Conservation (phyloP, 2,113 vertebrate genomes). For the Caranx melampygus region DNA sequence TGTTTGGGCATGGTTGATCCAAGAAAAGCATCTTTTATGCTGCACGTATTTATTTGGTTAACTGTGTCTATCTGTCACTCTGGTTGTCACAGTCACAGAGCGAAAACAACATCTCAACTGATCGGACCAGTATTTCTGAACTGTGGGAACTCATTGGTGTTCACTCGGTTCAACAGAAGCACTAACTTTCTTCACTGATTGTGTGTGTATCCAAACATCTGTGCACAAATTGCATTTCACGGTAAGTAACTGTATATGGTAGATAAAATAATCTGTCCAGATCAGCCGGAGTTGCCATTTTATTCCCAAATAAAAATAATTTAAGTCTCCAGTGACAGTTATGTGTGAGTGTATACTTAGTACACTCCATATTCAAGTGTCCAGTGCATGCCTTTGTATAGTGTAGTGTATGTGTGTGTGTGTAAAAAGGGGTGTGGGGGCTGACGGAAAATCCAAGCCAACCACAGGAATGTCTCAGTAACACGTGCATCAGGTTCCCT, state of each 20-base stretch:
- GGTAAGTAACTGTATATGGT: background rate
- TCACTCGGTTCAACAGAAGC: background rate
- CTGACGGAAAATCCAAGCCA: slow-evolving; percentile 65
- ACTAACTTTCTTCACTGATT: background rate
- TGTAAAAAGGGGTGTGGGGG: slow-evolving; percentile 62
- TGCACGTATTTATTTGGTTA: background rate
- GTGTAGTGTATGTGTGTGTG: slow-evolving; percentile 42
- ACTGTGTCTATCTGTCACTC: background rate
- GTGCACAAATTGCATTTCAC: background rate
- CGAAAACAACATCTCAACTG: slow-evolving; percentile 6
- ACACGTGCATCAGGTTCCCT: slow-evolving; percentile 66
- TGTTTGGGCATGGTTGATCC: slow-evolving; percentile 32
- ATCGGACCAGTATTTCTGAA: slow-evolving; percentile 12
- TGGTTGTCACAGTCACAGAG: slow-evolving; percentile 2
- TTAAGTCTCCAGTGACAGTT: background rate
- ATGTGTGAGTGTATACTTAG: background rate
- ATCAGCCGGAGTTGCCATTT: background rate
- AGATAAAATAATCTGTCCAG: background rate
- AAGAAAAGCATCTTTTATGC: slow-evolving; percentile 11
- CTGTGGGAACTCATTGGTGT: slow-evolving; percentile 2
- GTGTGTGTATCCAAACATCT: background rate
- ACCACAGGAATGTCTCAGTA: slow-evolving; percentile 79
- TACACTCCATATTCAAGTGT: slow-evolving; percentile 28
- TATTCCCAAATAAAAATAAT: background rate
- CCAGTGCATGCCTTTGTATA: slow-evolving; percentile 50